These are phyloP conservation scores for Campoplex capitator DNA, from an alignment of 2,888 invertebrate species.

Conservation along the genomic window DNA sequence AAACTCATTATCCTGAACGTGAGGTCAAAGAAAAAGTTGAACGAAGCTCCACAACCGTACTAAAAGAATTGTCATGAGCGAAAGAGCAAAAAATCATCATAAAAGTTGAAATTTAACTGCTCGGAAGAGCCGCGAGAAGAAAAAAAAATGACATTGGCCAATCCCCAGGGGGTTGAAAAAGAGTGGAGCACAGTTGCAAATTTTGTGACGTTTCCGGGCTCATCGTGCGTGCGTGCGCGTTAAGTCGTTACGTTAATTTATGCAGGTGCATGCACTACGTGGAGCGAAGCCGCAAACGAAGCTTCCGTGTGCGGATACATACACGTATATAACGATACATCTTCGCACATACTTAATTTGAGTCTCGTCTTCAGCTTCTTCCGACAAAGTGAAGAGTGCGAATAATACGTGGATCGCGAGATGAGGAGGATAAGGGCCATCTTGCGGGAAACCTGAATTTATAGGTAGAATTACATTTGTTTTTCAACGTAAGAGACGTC, in stretches of 20 bases:
- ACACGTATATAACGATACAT: slow-evolving; percentile 47
- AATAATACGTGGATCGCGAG: slow-evolving; percentile 25
- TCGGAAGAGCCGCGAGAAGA: background rate
- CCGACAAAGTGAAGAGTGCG: slow-evolving; percentile 46
- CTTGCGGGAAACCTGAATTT: background rate
- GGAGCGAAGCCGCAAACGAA: slow-evolving; percentile 36
- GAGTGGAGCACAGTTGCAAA: background rate
- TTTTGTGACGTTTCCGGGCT: slow-evolving; percentile 64
- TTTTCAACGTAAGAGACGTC: background rate
- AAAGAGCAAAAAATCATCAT: slow-evolving; percentile 6
- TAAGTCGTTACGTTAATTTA: slow-evolving; percentile 76
- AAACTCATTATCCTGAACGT: background rate
- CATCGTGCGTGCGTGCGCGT: slow-evolving; percentile 45
- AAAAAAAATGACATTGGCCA: background rate
- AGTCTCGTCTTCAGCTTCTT: slow-evolving; percentile 43
- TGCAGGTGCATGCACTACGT: slow-evolving; percentile 66
- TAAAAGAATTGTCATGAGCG: background rate
- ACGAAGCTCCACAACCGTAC: background rate
- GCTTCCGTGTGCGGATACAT: slow-evolving; percentile 18
- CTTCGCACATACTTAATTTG: slow-evolving; percentile 46
- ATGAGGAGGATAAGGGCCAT: slow-evolving; percentile 25
- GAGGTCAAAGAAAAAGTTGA: slow-evolving; percentile 2
- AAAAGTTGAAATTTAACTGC: background rate
- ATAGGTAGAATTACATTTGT: background rate
- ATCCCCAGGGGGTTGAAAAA: slow-evolving; percentile 8